Evolutionary conservation across 2,888 invertebrate species (phyloP).

Genomic region (Carabus problematicus): DNA sequence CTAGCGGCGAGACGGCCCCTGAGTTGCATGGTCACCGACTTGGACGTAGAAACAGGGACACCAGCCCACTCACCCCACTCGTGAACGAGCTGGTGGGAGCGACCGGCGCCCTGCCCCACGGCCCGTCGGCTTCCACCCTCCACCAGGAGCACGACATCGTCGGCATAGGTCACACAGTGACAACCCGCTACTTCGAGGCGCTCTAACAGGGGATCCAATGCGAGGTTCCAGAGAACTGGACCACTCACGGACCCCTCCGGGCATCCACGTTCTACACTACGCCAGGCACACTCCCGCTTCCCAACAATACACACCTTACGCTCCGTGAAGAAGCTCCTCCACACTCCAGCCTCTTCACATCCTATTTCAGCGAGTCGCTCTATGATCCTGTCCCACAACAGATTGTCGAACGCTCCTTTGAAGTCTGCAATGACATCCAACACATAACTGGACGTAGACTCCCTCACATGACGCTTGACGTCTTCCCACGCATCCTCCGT

Average conservation of each 20-base stretch:
- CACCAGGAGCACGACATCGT: too few species aligned
- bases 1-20: neutral
- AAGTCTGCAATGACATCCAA: conserved; percentile 38
- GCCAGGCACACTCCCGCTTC: neutral
- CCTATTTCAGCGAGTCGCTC: neutral
- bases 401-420: conserved; percentile 38
- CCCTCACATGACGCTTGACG: neutral
- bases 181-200: too few species aligned
- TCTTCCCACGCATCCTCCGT: conserved; percentile 41
- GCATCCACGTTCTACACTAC: conserved; percentile 7
- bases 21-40: neutral
- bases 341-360: conserved; percentile 22
- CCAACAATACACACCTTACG: conserved; percentile 2
- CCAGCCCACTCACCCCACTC: neutral
- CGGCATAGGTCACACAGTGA: too few species aligned
- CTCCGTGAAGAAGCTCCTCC: conserved; percentile 16
- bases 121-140: neutral
- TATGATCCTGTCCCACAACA: conserved; percentile 29
- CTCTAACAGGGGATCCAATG: neutral
- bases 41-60: neutral
- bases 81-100: neutral
- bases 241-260: neutral
- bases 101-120: neutral
- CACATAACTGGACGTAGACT: conserved; percentile 18
- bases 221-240: neutral